Conservation (phyloP, 2,888 invertebrate genomes). For the Argynnis bischoffii region DNA sequence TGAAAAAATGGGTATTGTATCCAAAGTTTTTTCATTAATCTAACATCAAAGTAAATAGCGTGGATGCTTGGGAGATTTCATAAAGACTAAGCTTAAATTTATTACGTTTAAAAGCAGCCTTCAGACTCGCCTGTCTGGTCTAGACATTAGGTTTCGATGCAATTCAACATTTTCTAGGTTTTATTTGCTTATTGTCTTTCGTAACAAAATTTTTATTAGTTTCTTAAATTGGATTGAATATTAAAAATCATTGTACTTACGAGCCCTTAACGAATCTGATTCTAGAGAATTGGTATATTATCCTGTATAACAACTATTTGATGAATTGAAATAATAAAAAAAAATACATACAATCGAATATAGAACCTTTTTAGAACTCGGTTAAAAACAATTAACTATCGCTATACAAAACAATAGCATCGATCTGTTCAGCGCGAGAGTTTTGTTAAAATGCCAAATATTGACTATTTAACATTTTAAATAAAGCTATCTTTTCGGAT, state of each 20-base stretch:
- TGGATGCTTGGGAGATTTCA: constrained; percentile 34
- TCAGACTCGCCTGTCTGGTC: constrained; percentile 32
- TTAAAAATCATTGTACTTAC: not conserved
- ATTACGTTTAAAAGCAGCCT: constrained; percentile 34
- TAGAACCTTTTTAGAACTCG: too few species aligned
- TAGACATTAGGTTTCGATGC: constrained; percentile 34
- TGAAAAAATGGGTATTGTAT: not conserved
- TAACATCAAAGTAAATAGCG: constrained; percentile 34
- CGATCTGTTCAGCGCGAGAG: too few species aligned
- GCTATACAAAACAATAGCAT: too few species aligned
- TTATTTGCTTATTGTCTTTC: constrained; percentile 10
- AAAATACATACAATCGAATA: too few species aligned
- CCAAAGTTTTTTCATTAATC: constrained; percentile 15
- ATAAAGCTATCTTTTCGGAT: too few species aligned
- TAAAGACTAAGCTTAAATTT: constrained; percentile 35
- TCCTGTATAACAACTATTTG: not conserved
- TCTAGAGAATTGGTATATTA: too few species aligned
- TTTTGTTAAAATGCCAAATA: too few species aligned
- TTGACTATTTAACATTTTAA: too few species aligned
- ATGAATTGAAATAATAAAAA: not conserved
- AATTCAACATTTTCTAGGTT: not conserved
- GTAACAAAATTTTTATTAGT: not conserved
- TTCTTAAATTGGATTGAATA: not conserved
- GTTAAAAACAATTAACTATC: too few species aligned
- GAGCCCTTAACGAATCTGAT: not conserved